phyloP scores from a whole-genome alignment of 2,888 invertebrate species.

The Melanotus villosus region DNA sequence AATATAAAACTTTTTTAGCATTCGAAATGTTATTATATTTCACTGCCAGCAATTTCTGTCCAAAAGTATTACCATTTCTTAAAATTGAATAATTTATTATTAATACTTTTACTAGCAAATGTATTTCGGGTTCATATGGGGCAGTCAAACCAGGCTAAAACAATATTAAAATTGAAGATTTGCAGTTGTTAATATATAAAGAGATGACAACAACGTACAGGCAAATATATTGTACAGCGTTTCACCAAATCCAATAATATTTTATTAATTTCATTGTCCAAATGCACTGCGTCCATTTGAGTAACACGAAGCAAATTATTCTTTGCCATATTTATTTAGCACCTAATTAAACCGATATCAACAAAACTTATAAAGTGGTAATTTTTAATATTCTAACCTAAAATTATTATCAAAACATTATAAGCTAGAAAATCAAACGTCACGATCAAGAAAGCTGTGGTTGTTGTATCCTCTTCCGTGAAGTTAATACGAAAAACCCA shows the following conservation, averaged over 20 bases:
- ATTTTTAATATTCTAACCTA: too few relatives aligned
- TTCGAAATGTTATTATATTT: slow-evolving; percentile 77
- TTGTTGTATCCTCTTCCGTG: too few relatives aligned
- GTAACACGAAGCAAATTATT: slow-evolving; percentile 64
- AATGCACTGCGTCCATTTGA: slow-evolving; percentile 81
- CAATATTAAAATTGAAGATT: slow-evolving; percentile 11
- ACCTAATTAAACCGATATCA: too few relatives aligned
- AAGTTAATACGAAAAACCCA: too few relatives aligned
- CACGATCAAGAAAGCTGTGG: too few relatives aligned
- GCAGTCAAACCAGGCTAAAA: slow-evolving; percentile 76
- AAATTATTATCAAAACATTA: too few relatives aligned
- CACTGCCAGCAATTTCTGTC: slow-evolving; percentile 86
- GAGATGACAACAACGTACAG: slow-evolving; percentile 68
- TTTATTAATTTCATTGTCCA: slow-evolving; percentile 84
- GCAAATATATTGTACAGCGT: slow-evolving; percentile 76
- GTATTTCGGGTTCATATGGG: slow-evolving; percentile 79
- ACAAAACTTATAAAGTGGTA: too few relatives aligned
- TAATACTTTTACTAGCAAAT: slow-evolving; percentile 76
- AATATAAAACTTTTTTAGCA: slow-evolving; percentile 75
- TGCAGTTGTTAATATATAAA: neutral
- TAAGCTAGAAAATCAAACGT: too few relatives aligned
- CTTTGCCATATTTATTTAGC: slow-evolving; percentile 39
- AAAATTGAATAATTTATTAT: slow-evolving; percentile 82
- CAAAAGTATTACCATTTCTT: slow-evolving; percentile 81
- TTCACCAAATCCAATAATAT: slow-evolving; percentile 78